These are phyloP conservation scores for Ciconia stormi DNA, from an alignment of 2,113 vertebrate species.

Conservation along the genomic window DNA sequence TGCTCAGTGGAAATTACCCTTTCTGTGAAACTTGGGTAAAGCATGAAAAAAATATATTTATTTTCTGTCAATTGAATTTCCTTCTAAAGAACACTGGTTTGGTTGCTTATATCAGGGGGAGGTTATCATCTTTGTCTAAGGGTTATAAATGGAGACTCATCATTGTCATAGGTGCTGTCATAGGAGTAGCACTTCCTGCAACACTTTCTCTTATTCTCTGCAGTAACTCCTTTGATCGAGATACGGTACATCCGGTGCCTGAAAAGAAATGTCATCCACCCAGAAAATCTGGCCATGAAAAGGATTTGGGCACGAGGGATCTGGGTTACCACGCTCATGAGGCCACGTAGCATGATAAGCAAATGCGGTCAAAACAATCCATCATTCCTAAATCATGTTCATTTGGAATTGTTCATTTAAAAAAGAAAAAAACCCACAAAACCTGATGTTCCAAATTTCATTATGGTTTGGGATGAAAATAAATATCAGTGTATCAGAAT, in stretches of 20 bases:
- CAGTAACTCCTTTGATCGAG: neutral
- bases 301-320: neutral
- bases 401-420: neutral
- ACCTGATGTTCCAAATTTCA: neutral
- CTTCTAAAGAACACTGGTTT: neutral
- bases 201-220: neutral
- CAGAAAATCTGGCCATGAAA: neutral
- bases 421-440: neutral
- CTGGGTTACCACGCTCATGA: rapidly evolving
- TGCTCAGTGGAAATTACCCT: neutral
- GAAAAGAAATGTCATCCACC: neutral
- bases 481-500: neutral
- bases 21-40: neutral
- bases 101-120: neutral
- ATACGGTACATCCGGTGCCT: rapidly evolving
- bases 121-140: neutral
- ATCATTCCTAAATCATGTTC: neutral
- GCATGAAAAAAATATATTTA: neutral
- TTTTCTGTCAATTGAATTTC: neutral
- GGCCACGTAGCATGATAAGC: neutral
- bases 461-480: neutral
- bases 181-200: neutral
- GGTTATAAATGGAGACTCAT: neutral
- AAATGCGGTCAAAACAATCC: neutral
- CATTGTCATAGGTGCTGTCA: neutral